Conservation (phyloP, 2,797 vertebrate species). For the Ctenochaetus hawaiiensis region DNA sequence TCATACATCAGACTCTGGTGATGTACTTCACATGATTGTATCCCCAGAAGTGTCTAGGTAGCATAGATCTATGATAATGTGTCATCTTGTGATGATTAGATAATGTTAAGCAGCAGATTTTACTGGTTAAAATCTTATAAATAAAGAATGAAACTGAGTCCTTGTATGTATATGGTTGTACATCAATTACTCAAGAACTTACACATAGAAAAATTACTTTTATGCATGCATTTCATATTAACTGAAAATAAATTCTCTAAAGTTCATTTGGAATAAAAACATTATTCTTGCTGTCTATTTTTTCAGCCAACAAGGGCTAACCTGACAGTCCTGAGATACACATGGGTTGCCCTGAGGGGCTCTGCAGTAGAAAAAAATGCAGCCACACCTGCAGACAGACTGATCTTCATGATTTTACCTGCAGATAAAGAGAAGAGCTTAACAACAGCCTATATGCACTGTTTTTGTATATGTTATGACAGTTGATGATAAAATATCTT, state of each 20-base stretch:
- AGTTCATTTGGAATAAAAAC: background rate
- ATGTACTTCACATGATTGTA: constrained; percentile 9
- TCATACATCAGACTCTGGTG: background rate
- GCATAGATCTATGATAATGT: background rate
- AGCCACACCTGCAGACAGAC: constrained; percentile 28
- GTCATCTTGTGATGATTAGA: background rate
- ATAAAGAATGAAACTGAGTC: background rate
- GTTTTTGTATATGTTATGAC: background rate
- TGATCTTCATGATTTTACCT: background rate
- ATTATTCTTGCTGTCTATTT: background rate
- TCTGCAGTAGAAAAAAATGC: background rate
- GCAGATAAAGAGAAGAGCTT: background rate
- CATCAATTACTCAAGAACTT: background rate
- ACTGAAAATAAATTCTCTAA: background rate
- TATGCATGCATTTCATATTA: background rate
- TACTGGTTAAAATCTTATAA: background rate
- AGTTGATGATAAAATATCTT: too few relatives aligned
- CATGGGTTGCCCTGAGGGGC: background rate
- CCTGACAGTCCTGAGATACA: too few relatives aligned
- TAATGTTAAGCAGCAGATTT: background rate
- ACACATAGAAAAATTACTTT: background rate
- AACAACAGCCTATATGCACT: background rate
- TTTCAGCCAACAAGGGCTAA: too few relatives aligned
- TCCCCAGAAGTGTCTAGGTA: background rate
- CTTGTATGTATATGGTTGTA: background rate